Evolutionary conservation across 1,140 invertebrate species (phyloP), one percentile per base, ranked within the genome.

Genomic region (Drosophila oshimai): DNA sequence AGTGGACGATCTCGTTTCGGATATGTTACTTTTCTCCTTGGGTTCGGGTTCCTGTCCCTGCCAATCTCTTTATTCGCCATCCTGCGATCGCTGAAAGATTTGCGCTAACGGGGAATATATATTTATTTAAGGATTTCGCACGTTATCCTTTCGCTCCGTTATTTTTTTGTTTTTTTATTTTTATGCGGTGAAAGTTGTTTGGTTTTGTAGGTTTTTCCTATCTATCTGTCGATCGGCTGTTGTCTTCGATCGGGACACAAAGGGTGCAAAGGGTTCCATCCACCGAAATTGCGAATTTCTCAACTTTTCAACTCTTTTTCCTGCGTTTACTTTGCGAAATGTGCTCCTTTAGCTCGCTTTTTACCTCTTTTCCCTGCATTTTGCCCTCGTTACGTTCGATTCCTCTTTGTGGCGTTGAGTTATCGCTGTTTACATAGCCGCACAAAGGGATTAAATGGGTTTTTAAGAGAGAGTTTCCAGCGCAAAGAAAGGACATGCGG

Each of bases 401-500:
- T 69, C 31, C 18, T 67, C 18, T 47, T 44, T 44, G 28, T 36
- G 29, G 47, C 50, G 42, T 26, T 47, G 73, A 81, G 68, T 64
- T 84, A 78, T 81, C 24, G 80, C 65, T 84, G 79, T 84, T 86
- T 84, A 86, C 75, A 86, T 72, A 84, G 80, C 80, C 81, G 41
- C 71, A 84, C 79, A 84, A 86, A 86, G 61, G 80, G 79, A 84
- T 84, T 84, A 84, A 84, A 86, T 86, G 80, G 47, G 71, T 61
- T 81, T 80, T 80, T 75, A n/a, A n/a, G 57, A 80, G 74, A 51
- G 57, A 79, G 47, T 65, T 55, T 41, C 3, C 36, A 39, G 15
- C 6, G 18, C 45, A 31, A n/a, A 12, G 5, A 15, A 55, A 20
- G 37, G 33, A 31, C 36, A 17, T 18, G 34, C 5, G 62, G 6